phyloP scores from a whole-genome alignment of 2,888 invertebrate species.

The Phengaris arion region DNA sequence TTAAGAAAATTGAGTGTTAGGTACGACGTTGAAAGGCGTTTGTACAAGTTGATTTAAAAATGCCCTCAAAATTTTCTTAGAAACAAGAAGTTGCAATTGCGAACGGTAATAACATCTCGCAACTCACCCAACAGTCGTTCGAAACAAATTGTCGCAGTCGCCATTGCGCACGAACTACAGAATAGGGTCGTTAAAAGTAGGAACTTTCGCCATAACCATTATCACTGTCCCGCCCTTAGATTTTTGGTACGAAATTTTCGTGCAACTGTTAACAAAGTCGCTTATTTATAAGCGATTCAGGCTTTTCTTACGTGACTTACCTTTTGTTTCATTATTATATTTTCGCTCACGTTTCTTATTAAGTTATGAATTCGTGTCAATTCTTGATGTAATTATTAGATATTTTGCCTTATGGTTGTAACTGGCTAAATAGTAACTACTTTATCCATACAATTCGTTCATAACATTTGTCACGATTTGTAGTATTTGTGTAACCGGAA shows the following conservation, averaged over 20 bases:
- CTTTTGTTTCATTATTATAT: conserved; percentile 36
- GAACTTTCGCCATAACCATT: conserved; percentile 76
- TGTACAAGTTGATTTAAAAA: conserved; percentile 30
- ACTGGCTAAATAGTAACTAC: neutral
- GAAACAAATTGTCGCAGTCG: conserved; percentile 57
- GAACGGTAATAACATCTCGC: conserved; percentile 50
- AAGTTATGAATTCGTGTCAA: conserved; percentile 10
- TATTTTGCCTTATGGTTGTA: neutral
- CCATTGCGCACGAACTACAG: conserved; percentile 45
- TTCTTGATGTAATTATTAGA: conserved; percentile 14
- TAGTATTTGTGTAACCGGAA: neutral
- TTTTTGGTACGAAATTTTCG: conserved; percentile 37
- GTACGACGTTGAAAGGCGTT: neutral
- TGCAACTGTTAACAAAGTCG: conserved; percentile 35
- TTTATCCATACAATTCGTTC: neutral
- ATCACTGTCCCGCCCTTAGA: conserved; percentile 64
- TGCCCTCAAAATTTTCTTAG: conserved; percentile 38
- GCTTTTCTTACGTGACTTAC: conserved; percentile 35
- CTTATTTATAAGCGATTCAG: conserved; percentile 36
- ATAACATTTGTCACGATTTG: neutral
- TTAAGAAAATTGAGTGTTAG: neutral
- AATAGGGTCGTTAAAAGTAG: conserved; percentile 56
- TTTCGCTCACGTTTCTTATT: conserved; percentile 24
- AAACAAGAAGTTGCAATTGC: conserved; percentile 45
- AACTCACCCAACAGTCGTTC: conserved; percentile 49